Base-by-base conservation (phyloP, 2,797 vertebrate species). In the Catharus ustulatus region DNA sequence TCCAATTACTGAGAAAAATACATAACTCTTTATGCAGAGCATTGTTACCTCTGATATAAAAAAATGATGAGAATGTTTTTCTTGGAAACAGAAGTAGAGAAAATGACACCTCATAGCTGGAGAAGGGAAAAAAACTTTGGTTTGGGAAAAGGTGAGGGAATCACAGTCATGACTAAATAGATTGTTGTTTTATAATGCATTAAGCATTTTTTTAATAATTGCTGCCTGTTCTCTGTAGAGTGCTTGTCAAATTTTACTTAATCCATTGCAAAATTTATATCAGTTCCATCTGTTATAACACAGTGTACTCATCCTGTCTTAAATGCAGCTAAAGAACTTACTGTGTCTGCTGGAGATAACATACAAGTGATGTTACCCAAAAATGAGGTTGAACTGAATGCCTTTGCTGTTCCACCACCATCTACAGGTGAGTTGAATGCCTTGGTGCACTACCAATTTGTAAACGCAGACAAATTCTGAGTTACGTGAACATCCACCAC, bases 271-370 rank as follows among this genome's bases (percentile, higher is more conserved):
- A 81, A 67, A 54, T 85, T 51, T 81, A 2, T 48, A 49, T 59
- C 18, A 32, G 6, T 72, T 71, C 30, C 40, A 20, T 72, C 54
- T 93, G 34, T 83, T 88, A 30, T 36, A 87, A 66, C 15, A 27
- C 30, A 24, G 6, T 64, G 67, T 77, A 54, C 11, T 83, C 40
- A 5, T 90, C 89, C 57, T 88, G 5, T 90, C 72, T 74, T 94
- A 72, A 27, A 77, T 94, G 46, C 66, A 98, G 98, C 94, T 86
- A 96, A 73, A 94, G 87, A 97, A 40, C 97, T 99, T 79, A 38
- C 11, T 16, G 97, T 97, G 73, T 98, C 98, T n/a, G 93, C 95
- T 68, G 98, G 97, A 91, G 97, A 97, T 61, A 97, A 98, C 13
- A 77, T 96, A 67, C 93, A 97, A 38, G n/a, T 96, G 81, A 97